Evolutionary conservation across 92 coral and sea anemone genomes (phyloP), one percentile per base, ranked within the genome.

Genomic region (Porites evermanni): DNA sequence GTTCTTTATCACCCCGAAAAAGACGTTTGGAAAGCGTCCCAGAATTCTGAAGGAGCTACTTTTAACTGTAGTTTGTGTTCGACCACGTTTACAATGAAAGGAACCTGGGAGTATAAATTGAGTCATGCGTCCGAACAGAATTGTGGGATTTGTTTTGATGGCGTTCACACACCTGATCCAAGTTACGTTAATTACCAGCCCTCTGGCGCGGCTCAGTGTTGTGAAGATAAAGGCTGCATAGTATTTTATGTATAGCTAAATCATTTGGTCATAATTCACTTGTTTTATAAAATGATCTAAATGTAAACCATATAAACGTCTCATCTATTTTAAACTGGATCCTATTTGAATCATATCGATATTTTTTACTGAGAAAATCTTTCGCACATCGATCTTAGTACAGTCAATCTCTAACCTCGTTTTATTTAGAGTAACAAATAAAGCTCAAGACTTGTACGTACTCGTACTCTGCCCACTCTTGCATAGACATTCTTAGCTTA

Each of bases 181-280:
- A 88, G 91, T 12, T 96, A 90, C 32, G 94, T 90, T 38, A 86
- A 66, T 9, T 95, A 90, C 82, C 90, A 52, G 72, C 96, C 98
- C 52, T 32, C 66, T 16, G 96, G 98, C 7, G 89, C 91, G 17
- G 98, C 98, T 0, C 89, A 88, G 77, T 80, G 92, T 72, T 95
- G 98, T 80, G 98, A 93, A 64, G 98, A 95, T 67, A 91, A 88
- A 85, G 98, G 98, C 5, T 95, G 98, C 82, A 95, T 95, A 20
- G 98, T 84, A 52, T 95, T 95, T 67, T 95, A 95, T 81, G 98
- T 95, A 2, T 95, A 87, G 64, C 11, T 8, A 9, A 44, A 12
- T 72, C 21, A 61, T 47, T 32, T 18, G 18, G 5, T 38, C 7
- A 38, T 38, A 38, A 38, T 38, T 26, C 26, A 58, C 38, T 61